phyloP scores from a whole-genome alignment of 2,797 vertebrate species.

The Rhynchonycteris naso region DNA sequence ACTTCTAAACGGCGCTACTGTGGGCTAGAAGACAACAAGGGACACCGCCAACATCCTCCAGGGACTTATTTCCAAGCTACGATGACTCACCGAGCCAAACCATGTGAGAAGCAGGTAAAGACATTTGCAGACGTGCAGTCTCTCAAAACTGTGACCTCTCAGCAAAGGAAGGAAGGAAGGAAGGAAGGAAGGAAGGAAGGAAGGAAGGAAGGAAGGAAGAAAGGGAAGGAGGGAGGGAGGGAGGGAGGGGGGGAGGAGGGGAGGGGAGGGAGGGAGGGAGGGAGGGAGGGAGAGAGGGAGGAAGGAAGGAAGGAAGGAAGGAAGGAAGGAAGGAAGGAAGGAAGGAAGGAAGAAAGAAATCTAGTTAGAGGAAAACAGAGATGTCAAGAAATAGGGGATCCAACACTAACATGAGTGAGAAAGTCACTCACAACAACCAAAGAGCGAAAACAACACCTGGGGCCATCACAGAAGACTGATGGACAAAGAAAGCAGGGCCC shows the following conservation, averaged over 20 bases:
- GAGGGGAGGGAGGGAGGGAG: too few relatives aligned
- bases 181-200: too few relatives aligned
- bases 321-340: background rate
- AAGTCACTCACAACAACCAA: background rate
- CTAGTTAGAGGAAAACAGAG: background rate
- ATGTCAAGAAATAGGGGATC: background rate
- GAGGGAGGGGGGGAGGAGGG: too few relatives aligned
- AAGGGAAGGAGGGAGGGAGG: too few relatives aligned
- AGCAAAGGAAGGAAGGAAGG: background rate
- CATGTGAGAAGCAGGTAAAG: background rate
- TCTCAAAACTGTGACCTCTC: background rate
- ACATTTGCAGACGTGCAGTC: background rate
- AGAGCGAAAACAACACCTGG: background rate
- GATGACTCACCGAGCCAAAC: background rate
- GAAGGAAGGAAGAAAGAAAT: background rate
- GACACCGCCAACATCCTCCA: too few relatives aligned
- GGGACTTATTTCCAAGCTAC: background rate
- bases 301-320: background rate
- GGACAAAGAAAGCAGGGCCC: background rate
- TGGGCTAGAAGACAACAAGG: background rate
- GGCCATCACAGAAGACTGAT: background rate
- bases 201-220: too few relatives aligned
- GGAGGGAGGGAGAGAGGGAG: too few relatives aligned
- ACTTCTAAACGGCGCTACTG: background rate
- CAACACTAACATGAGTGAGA: background rate